Evolutionary conservation across 2,113 vertebrate species (phyloP), one percentile per base, ranked within the genome.

Genomic region (Rhinolophus ferrumequinum): DNA sequence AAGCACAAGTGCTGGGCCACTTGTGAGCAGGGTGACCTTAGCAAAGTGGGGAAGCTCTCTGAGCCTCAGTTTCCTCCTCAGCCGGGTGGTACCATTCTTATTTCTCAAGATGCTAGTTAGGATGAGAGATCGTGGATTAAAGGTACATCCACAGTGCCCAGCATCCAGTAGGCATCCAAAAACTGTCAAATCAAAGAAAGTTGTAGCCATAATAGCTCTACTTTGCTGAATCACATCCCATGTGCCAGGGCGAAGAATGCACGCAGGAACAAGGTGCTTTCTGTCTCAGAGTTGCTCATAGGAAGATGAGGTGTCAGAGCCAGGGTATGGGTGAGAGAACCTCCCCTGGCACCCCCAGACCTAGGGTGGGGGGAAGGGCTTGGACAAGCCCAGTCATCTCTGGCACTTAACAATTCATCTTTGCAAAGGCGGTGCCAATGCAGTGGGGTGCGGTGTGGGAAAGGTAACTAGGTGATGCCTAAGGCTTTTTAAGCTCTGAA

Each of bases 391-490:
- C 7, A 0, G 10, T 41, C 64, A 35, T 6, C 24, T 62, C 64
- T 3, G 24, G 62, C 9, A 5, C 22, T 58, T 58, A 33, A 60
- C 19, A 1, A 21, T 10, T 47, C 81, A 30, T 52, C 22, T 44
- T 28, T 15, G 14, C 8, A 5, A 21, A 79, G 83, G 28, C 30
- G 38, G 24, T 22, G 8, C 72, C 16, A 0, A 24, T 6, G 6
- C 0, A 2, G 16, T 14, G 14, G 21, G 52, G 8, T 0, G 1
- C 16, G 41, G 47, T n/a, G 33, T 3, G 26, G 13, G 50, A 44
- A 52, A 38, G 33, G 26, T 1, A 19, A 10, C 4, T 1, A 0
- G 14, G 50, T 6, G 44, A 54, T 2, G 3, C 5, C 64, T 33
- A 11, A 2, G 11, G 58, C 47, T 38, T 35, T 41, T 84, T 12